A percentile compares a stretch with the other conserved stretches of the same genome.
Evolutionary conservation across 2,888 invertebrate genomes (phyloP).

Genomic region (Platycnemis pennipes): DNA sequence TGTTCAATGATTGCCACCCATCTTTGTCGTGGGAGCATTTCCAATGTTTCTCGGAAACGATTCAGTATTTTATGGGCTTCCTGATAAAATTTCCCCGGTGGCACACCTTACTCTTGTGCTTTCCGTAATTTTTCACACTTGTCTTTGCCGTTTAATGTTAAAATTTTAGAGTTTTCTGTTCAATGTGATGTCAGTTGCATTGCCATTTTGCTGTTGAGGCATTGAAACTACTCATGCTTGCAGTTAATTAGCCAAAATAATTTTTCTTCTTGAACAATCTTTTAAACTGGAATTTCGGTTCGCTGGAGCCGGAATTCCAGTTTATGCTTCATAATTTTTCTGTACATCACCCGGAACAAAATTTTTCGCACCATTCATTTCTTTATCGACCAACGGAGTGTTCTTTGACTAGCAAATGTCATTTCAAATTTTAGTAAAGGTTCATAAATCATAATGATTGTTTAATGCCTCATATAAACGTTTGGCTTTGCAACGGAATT

Average conservation of each 20-base stretch:
- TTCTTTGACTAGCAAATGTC: too few species aligned
- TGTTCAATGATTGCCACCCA: background rate
- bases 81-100: background rate
- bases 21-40: background rate
- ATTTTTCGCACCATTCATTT: too few species aligned
- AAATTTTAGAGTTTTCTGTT: background rate
- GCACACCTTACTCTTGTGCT: background rate
- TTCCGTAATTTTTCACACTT: background rate
- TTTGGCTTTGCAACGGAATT: too few species aligned
- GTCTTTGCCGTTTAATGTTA: background rate
- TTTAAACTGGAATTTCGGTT: background rate
- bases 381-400: too few species aligned
- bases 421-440: too few species aligned
- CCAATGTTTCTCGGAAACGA: background rate
- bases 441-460: too few species aligned
- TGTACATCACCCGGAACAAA: too few species aligned
- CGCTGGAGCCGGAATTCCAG: too few species aligned
- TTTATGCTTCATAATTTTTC: too few species aligned
- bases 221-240: background rate
- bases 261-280: background rate
- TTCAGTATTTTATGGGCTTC: conserved; percentile 24
- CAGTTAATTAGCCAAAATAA: background rate
- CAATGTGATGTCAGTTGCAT: background rate
- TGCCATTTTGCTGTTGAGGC: background rate
- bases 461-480: too few species aligned